Evolutionary conservation across 2,888 invertebrate genomes (phyloP).

Genomic region (Congeria kusceri): DNA sequence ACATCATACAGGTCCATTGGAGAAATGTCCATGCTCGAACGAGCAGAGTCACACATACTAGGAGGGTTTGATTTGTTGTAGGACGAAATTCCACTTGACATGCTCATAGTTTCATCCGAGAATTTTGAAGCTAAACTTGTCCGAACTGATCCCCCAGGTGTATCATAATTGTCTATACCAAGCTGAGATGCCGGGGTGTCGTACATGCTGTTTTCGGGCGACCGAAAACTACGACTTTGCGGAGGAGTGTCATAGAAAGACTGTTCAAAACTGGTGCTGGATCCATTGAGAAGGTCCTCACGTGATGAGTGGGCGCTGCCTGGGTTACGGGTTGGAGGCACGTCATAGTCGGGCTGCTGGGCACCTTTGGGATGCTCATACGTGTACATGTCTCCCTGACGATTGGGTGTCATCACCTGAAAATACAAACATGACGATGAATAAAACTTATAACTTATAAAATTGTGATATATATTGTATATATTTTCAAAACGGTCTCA

Average conservation of each 20-base stretch:
- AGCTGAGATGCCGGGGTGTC: constrained; percentile 75
- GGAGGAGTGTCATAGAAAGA: constrained; percentile 75
- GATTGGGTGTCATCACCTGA: constrained; percentile 65
- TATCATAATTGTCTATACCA: constrained; percentile 65
- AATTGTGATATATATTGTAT: no score
- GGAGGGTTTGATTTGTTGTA: constrained; percentile 87
- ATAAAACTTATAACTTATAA: no score
- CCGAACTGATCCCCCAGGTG: constrained; percentile 78
- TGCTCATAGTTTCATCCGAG: constrained; percentile 83
- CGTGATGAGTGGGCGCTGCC: constrained; percentile 57
- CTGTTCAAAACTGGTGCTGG: constrained; percentile 59
- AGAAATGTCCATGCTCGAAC: constrained; percentile 86
- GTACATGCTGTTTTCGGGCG: constrained; percentile 65
- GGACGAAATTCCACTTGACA: constrained; percentile 80
- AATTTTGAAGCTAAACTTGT: constrained; percentile 84
- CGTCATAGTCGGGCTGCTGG: constrained; percentile 78
- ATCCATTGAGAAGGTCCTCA: constrained; percentile 59
- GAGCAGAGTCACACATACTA: constrained; percentile 87
- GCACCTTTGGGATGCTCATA: constrained; percentile 53
- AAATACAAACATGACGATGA: constrained; percentile 34
- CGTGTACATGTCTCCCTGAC: constrained; percentile 60
- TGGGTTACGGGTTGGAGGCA: constrained; percentile 75
- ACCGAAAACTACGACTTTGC: constrained; percentile 53
- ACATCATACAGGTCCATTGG: constrained; percentile 81
- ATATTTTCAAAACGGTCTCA: no score